Base-by-base conservation (phyloP, 1,140 invertebrate species). In the Lethocerus indicus region DNA sequence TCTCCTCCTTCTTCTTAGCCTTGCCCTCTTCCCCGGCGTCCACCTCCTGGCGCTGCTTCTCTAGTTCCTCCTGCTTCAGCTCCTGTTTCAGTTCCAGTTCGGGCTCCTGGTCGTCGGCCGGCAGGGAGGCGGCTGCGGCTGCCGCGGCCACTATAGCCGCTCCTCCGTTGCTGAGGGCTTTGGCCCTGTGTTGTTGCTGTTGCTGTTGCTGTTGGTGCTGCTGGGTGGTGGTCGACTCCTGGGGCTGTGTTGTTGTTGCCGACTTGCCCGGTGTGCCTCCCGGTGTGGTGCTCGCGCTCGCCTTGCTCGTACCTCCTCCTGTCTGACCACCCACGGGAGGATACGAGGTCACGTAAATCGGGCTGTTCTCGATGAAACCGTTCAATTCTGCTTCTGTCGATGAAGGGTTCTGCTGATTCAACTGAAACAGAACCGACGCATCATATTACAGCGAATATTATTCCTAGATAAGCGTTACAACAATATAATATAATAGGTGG, bases 271-370 rank as follows among this genome's bases (percentile, higher is more conserved):
- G 9, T 32, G 9, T 32, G 9, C 9, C 9, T 9, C n/a, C 29
- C 9, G 29, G 9, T 32, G 9, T 32, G 32, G 16, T 41, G 14
- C 12, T 36, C 44, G 40, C 29, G 44, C 21, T 26, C 18, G 18
- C 16, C 25, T 49, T 7, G 47, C 52, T 47, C 42, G 52, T 48
- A 49, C 50, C 48, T 54, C 55, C 51, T 50, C 50, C 23, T 45
- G 28, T 13, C 50, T 41, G 49, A 68, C 66, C 62, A 61, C 72
- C 57, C 65, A 71, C 16, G 68, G 74, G 60, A 65, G 73, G 60
- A 62, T 74, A 75, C 47, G 79, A 82, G 44, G 81, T 85, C 49
- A 84, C 81, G 68, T 85, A 86, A 50, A 86, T 82, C 21, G 81
- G 78, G 27, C 76, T 77, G 61, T 73, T 78, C 55, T 76, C 76